Percentiles rank a stretch among this genome's conserved stretches.
Conservation (phyloP, 2,113 vertebrate genomes). For the Plecturocebus donacophilus region DNA sequence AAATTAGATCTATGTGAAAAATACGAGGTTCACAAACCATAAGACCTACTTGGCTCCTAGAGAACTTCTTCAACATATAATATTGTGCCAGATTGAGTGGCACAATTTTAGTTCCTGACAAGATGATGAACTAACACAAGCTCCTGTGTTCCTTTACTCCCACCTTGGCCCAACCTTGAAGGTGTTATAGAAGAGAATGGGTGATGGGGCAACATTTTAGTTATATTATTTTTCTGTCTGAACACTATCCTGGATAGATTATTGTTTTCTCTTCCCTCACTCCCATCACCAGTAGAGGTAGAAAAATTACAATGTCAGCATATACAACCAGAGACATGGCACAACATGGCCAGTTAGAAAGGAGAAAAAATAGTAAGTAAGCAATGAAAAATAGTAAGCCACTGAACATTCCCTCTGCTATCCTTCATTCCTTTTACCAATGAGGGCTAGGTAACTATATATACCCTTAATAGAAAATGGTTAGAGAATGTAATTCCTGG, state of each 20-base stretch:
- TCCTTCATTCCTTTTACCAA: neutral
- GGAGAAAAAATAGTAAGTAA: neutral
- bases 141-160: neutral
- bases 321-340: neutral
- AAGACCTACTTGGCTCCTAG: neutral
- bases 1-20: constrained; percentile 38
- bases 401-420: neutral
- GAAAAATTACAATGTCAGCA: neutral
- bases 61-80: neutral
- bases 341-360: neutral
- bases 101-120: neutral
- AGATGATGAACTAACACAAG: neutral
- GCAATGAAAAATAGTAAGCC: neutral
- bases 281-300: neutral
- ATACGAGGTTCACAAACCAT: neutral
- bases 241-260: neutral
- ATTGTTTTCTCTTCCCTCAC: neutral
- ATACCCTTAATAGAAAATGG: neutral
- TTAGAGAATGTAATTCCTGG: neutral
- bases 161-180: neutral
- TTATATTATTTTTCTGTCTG: neutral
- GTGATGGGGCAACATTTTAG: neutral
- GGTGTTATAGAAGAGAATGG: neutral
- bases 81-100: neutral
- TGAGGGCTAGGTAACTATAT: neutral